These are phyloP conservation scores for Silurus asotus DNA, from an alignment of 2,113 vertebrate species.

Conservation along the genomic window DNA sequence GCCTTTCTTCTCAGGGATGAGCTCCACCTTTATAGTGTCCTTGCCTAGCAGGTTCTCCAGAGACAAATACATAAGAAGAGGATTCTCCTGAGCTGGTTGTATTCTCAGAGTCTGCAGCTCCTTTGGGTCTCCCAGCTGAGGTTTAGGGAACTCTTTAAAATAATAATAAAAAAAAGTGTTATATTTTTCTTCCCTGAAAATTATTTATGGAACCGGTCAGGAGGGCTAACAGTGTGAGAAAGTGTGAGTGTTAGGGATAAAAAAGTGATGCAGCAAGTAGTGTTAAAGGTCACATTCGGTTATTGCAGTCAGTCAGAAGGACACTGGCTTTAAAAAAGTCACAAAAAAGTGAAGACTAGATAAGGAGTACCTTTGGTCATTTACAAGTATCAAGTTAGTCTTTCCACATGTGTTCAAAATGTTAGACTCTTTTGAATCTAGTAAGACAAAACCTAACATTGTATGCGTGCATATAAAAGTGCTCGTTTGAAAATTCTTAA, in stretches of 20 bases:
- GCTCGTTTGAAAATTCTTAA: not conserved
- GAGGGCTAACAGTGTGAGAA: not conserved
- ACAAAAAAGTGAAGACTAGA: not conserved
- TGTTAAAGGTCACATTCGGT: not conserved
- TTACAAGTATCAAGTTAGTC: not conserved
- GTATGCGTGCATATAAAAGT: not conserved
- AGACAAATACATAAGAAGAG: constrained; percentile 78
- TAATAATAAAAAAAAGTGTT: constrained; percentile 44
- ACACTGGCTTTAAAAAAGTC: not conserved
- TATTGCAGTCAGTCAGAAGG: not conserved
- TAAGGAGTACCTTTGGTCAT: constrained; percentile 2
- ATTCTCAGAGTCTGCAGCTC: constrained; percentile 75
- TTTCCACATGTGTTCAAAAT: not conserved
- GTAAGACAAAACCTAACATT: not conserved
- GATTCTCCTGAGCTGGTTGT: constrained; percentile 80
- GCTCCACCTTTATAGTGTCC: constrained; percentile 86
- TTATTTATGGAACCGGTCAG: constrained; percentile 1
- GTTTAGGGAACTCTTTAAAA: constrained; percentile 72
- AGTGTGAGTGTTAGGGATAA: not conserved
- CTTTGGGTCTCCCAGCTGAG: constrained; percentile 72
- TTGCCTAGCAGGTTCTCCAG: constrained; percentile 82
- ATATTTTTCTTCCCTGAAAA: not conserved
- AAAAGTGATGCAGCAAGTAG: not conserved
- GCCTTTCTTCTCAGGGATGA: constrained; percentile 96
- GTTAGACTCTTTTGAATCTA: not conserved